Conservation (phyloP, 2,113 vertebrate genomes). For the Callopanchax toddi region DNA sequence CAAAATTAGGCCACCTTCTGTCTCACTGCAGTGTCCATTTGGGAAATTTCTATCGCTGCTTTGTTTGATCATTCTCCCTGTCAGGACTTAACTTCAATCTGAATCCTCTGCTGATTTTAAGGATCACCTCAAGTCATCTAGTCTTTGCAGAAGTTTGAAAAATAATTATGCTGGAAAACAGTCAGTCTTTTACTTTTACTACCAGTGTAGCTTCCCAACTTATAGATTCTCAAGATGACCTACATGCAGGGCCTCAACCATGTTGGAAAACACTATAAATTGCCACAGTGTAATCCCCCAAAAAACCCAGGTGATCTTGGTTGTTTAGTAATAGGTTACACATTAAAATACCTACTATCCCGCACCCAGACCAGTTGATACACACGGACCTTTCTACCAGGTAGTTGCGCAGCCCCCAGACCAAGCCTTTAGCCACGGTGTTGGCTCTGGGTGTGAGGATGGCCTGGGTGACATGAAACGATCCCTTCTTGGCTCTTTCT, state of each 20-base stretch:
- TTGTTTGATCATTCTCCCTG: background rate
- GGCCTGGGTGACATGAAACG: conserved; percentile 97
- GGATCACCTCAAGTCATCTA: too few relatives aligned
- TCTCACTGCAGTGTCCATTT: conserved; percentile 50
- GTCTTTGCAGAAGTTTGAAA: too few relatives aligned
- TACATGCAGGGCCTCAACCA: too few relatives aligned
- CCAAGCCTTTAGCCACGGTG: conserved; percentile 87
- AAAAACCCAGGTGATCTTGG: too few relatives aligned
- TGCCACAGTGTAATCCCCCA: too few relatives aligned
- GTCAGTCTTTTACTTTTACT: too few relatives aligned
- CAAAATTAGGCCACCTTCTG: conserved; percentile 68
- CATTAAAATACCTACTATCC: background rate
- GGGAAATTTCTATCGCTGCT: conserved; percentile 13
- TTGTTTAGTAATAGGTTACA: too few relatives aligned
- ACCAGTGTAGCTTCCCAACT: too few relatives aligned
- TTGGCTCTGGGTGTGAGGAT: conserved; percentile 91
- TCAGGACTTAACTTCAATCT: conserved; percentile 20
- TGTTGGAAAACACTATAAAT: too few relatives aligned
- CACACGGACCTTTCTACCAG: conserved; percentile 89
- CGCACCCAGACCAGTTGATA: background rate
- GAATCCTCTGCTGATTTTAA: too few relatives aligned
- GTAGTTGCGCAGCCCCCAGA: conserved; percentile 90
- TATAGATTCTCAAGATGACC: too few relatives aligned
- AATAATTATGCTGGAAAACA: too few relatives aligned
- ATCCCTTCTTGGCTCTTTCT: conserved; percentile 83